Evolutionary conservation across 2,113 vertebrate species (phyloP).

Genomic region (Nerophis ophidion): DNA sequence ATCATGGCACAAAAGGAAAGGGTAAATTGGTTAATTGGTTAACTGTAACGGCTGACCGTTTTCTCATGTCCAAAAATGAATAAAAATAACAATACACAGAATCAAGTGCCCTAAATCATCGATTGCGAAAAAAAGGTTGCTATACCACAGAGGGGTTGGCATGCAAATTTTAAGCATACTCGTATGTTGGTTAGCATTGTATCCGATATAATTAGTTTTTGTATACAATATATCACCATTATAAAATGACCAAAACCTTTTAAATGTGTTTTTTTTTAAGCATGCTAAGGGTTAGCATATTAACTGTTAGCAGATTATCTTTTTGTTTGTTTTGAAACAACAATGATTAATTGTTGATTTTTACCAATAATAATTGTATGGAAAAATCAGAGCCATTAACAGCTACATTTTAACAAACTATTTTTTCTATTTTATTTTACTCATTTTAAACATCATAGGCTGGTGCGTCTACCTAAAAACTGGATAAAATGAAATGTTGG

Average conservation of each 20-base stretch:
- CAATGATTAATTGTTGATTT: background rate
- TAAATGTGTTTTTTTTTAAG: too few relatives aligned
- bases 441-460: background rate
- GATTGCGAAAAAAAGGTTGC: too few relatives aligned
- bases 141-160: background rate
- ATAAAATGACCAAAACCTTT: too few relatives aligned
- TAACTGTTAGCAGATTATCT: background rate
- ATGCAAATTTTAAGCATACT: background rate
- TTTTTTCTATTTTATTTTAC: background rate
- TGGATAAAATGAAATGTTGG: slow-evolving; percentile 12
- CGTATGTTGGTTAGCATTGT: background rate
- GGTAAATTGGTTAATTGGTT: too few relatives aligned
- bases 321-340: background rate
- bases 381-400: background rate
- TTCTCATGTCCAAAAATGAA: too few relatives aligned
- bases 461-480: background rate
- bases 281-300: background rate
- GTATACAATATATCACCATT: too few relatives aligned
- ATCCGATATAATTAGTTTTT: too few relatives aligned
- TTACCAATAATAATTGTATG: background rate
- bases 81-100: too few relatives aligned
- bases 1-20: too few relatives aligned
- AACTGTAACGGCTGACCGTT: too few relatives aligned
- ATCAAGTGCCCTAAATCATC: too few relatives aligned
- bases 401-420: background rate